These are phyloP conservation scores for Neoitamus cyanurus DNA, from an alignment of 2,888 invertebrate species.

Conservation along the genomic window DNA sequence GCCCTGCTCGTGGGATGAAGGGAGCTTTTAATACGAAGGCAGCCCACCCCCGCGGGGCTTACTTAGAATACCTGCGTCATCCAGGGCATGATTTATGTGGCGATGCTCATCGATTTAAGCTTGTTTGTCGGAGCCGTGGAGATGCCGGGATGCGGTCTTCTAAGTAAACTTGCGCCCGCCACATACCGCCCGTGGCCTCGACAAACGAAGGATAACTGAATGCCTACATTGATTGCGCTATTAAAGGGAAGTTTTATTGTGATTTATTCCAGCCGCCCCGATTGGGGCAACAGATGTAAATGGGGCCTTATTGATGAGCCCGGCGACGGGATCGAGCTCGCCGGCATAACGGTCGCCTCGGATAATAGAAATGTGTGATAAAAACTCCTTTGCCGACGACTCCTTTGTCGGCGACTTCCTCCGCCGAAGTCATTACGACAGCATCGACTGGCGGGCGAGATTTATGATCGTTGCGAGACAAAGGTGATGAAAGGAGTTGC, in stretches of 20 bases:
- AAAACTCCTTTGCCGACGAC: constrained; percentile 16
- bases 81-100: constrained; percentile 17
- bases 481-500: neutral
- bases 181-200: neutral
- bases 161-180: neutral
- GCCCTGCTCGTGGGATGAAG: neutral
- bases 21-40: constrained; percentile 8
- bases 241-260: constrained; percentile 38
- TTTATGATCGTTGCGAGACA: neutral
- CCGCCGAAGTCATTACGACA: constrained; percentile 14
- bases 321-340: neutral
- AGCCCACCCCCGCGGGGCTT: neutral
- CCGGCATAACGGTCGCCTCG: neutral
- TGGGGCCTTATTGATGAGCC: constrained; percentile 36
- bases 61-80: constrained; percentile 25
- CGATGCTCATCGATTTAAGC: neutral
- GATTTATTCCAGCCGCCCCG: constrained; percentile 33
- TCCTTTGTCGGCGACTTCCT: neutral
- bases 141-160: neutral
- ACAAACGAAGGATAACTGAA: neutral
- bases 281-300: constrained; percentile 43
- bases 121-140: neutral
- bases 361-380: constrained; percentile 39
- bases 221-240: constrained; percentile 41
- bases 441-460: neutral